Base-by-base conservation (phyloP, 2,113 vertebrate species). In the Sialia sialis region DNA sequence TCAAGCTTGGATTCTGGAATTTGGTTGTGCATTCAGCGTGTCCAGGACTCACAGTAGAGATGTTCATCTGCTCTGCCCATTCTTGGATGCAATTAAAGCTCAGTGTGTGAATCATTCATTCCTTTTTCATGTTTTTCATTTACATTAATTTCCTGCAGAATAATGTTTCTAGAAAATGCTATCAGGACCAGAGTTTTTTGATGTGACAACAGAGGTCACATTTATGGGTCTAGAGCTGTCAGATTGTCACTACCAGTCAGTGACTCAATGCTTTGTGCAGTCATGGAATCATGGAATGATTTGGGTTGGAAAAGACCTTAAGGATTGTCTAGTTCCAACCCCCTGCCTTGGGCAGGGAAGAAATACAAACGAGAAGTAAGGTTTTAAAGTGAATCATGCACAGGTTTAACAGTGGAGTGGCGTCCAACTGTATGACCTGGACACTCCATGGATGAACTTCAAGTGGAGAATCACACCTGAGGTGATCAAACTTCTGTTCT, bases 81-180 rank as follows among this genome's bases (percentile, higher is more conserved):
- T 84, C 29, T 39, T 56, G 29, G 11, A 16, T 43, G 15, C 8
- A 67, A 36, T 80, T 90, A 43, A 49, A 44, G 1, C 15, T 70
- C 0, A 0, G 1, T 10, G 11, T 32, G 7, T 16, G 27, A 29
- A 55, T 63, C 26, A 58, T 51, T 77, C 8, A 39, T 74, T 70
- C 18, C 13, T 81, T 51, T 30, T 55, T 58, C 7, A 3, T 44
- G 27, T 19, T 74, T 77, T 90, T 64, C 22, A 44, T 30, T 20
- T 66, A 5, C 10, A 25, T 83, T 1, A 49, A 11, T 25, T 73
- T 84, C 29, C 41, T 58, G 10, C 26, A 23, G 55, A 8, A 19
- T 11, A 13, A 1, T 10, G 7, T 60, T 79, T 87, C 77, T 63
- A 76, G 30, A 44, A 79, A 84, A 49, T 0, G 0, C 0, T 39